Base-by-base conservation (phyloP, 2,888 invertebrate genomes). In the Cyaniris semiargus region DNA sequence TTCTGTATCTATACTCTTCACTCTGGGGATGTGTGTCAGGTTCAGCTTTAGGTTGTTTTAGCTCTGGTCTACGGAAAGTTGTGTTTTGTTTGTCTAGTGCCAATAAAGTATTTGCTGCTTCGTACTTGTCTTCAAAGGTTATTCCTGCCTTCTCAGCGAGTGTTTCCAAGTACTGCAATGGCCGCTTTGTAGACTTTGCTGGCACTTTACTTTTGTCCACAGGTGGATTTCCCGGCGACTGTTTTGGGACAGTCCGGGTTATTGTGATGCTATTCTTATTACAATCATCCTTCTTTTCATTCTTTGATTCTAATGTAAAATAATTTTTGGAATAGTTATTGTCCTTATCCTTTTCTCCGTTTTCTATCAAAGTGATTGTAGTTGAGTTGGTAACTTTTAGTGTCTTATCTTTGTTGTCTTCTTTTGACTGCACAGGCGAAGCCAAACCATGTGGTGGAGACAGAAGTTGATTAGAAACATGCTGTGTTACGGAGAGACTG, bases 141-240 rank as follows among this genome's bases (percentile, higher is more conserved):
- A 96, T 96, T 1, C 96, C 96, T 76, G 96, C 96, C 82, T 96
- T 96, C 84, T 96, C 96, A 18, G 96, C 96, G 79, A 96, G 92
- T 0, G 96, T 96, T 86, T 96, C 96, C 80, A 96, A 88, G 84
- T 96, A 96, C 95, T 96, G 96, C 76, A 96, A 83, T 0, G 94
- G 94, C 77, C 94, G 86, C 80, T 93, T 93, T 0, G 85, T 81
- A 1, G 89, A 81, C 79, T 93, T 93, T 5, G 83, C 80, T 60
- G 86, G 85, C 34, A 79, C 84, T 80, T 93, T 93, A 10, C 85
- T 76, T 78, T 93, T 93, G 27, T 93, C 93, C 15, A 81, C 80
- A 79, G 87, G 89, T 71, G 82, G 85, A 78, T 83, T 84, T 18
- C 87, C 85, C 3, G 91, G 88, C 0, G 91, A 89, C 80, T 89